Conservation (phyloP, 2,113 vertebrate genomes). For the Acinonyx jubatus region DNA sequence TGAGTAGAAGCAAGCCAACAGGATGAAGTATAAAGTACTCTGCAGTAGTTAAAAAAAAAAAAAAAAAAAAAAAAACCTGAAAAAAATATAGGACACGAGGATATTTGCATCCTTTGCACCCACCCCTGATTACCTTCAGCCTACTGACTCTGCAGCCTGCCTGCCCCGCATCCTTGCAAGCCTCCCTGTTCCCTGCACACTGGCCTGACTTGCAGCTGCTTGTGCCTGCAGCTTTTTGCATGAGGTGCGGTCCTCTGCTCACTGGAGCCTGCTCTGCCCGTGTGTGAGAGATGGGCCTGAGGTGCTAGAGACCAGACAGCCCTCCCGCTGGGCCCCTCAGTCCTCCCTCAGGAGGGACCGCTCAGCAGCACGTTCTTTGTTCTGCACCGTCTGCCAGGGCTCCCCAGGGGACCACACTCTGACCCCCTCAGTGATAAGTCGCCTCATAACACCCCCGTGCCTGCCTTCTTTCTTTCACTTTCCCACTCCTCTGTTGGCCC, state of each 20-base stretch:
- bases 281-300: not conserved
- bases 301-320: not conserved
- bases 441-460: not conserved
- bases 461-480: not conserved
- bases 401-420: not conserved
- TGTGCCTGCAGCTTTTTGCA: not conserved
- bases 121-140: not conserved
- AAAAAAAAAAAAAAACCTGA: not conserved
- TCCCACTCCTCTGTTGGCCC: not conserved
- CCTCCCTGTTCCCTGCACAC: not conserved
- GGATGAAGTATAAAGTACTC: not conserved
- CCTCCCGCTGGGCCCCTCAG: rapidly evolving
- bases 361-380: no score
- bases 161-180: rapidly evolving
- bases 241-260: not conserved
- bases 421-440: not conserved
- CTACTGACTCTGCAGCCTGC: rapidly evolving
- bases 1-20: not conserved
- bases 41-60: not conserved
- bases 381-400: not conserved
- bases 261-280: not conserved
- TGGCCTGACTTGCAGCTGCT: not conserved
- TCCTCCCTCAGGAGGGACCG: not conserved
- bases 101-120: not conserved
- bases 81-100: not conserved